Evolutionary conservation across 2,113 vertebrate species (phyloP).

Genomic region (Synchiropus splendidus): DNA sequence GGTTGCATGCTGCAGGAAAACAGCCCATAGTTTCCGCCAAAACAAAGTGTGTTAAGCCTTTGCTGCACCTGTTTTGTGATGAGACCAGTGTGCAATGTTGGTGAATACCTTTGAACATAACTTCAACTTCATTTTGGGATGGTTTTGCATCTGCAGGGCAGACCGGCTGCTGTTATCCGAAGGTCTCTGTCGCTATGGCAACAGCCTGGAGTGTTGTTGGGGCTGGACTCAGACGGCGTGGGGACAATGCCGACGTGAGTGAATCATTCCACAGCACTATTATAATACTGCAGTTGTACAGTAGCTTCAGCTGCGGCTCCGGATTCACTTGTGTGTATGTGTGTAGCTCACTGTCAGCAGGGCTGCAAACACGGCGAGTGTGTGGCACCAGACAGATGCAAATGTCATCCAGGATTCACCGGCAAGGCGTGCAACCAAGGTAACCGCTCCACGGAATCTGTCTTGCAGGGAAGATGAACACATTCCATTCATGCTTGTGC

Average conservation of each 20-base stretch:
- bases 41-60: too few relatives aligned
- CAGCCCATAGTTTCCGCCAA: too few relatives aligned
- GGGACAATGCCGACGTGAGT: constrained; percentile 85
- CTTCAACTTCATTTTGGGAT: background rate
- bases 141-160: constrained; percentile 57
- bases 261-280: constrained; percentile 36
- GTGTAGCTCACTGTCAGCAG: constrained; percentile 74
- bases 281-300: constrained; percentile 1
- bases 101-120: background rate
- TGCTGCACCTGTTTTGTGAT: too few relatives aligned
- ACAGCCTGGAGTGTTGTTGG: constrained; percentile 86
- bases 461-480: constrained; percentile 4
- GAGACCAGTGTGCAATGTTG: too few relatives aligned
- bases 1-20: too few relatives aligned
- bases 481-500: constrained; percentile 37
- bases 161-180: constrained; percentile 53
- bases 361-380: constrained; percentile 86
- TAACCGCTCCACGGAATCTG: constrained; percentile 30
- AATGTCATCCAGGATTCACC: constrained; percentile 80
- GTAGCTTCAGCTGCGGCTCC: background rate
- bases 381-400: constrained; percentile 76
- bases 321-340: constrained; percentile 14
- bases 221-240: constrained; percentile 74
- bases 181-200: constrained; percentile 80
- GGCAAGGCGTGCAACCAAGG: constrained; percentile 87